Base-by-base conservation (phyloP, 2,888 invertebrate genomes). In the Chelonus formosanus region DNA sequence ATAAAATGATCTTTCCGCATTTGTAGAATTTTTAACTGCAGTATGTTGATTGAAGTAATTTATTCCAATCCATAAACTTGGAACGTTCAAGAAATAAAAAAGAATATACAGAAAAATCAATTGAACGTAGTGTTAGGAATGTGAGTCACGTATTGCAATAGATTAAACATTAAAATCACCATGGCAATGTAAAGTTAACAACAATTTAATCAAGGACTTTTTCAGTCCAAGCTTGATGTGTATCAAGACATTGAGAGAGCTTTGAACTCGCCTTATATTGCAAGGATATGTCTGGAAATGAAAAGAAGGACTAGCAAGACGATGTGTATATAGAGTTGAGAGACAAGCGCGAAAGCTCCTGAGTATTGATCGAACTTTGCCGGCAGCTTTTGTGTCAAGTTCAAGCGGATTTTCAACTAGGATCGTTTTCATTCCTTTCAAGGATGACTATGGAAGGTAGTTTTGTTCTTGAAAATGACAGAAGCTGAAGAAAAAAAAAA, bases 361-460 rank as follows among this genome's bases (percentile, higher is more conserved):
- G 56, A 67, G 80, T 82, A 82, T 82, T 81, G 82, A 82, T 82
- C 82, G 80, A 68, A 62, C 69, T 74, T 75, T 67, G 52, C 71
- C 63, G 72, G 74, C 67, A 75, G 75, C 78, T 82, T 80, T 80
- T 77, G 80, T 76, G 76, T 81, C 81, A 82, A 82, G 82, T 82
- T 82, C 81, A 81, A 79, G 77, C 76, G 71, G 60, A 48, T 48
- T 32, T 43, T 52, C 76, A 73, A 76, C 74, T 74, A 74, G 63
- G 61, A 68, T 58, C 69, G 73, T 66, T 74, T 71, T 67, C 58
- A 54, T 65, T 52, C 32, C 60, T 52, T n/a, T 36, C 52, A 7
- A 3, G 48, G 4, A 45, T 10, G 64, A 20, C 6, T 20, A 36
- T 20, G 20, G 35, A n/a, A 63, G 50, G 47, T 10, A 35, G 4